These are phyloP conservation scores for Drosophila pseudotakahashii DNA, from an alignment of 2,888 invertebrate species.

Conservation along the genomic window DNA sequence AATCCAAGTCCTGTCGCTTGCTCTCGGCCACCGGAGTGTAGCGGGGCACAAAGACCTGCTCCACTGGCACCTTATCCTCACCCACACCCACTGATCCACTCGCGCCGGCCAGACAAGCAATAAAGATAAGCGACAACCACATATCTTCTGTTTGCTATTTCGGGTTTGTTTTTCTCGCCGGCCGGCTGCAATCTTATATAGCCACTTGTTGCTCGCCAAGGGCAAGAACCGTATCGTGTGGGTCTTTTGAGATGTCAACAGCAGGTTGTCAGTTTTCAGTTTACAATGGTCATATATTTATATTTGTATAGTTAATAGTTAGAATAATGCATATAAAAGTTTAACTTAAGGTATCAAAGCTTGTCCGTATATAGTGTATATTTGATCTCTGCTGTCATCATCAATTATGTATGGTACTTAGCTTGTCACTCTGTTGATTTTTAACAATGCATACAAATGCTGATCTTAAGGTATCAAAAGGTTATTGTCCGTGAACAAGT, in stretches of 20 bases:
- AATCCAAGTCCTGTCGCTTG: slow-evolving; percentile 54
- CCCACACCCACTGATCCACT: slow-evolving; percentile 1
- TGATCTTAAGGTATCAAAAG: slow-evolving; percentile 23
- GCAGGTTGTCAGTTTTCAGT: slow-evolving; percentile 4
- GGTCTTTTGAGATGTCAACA: slow-evolving; percentile 58
- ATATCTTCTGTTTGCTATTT: slow-evolving; percentile 39
- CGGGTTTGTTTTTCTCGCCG: slow-evolving; percentile 16
- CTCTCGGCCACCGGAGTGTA: slow-evolving; percentile 59
- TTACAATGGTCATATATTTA: slow-evolving; percentile 6
- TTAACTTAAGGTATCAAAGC: slow-evolving; percentile 25
- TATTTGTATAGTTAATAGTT: slow-evolving; percentile 18
- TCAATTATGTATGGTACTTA: slow-evolving; percentile 5
- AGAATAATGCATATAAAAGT: slow-evolving; percentile 32
- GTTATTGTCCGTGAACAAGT: slow-evolving; percentile 29
- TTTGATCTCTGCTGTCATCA: slow-evolving; percentile 2
- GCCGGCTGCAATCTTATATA: slow-evolving; percentile 47
- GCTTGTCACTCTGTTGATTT: slow-evolving; percentile 1
- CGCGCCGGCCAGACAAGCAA: slow-evolving; percentile 23
- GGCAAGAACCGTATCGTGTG: slow-evolving; percentile 29
- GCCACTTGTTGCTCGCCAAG: slow-evolving; percentile 1
- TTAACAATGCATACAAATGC: slow-evolving; percentile 10
- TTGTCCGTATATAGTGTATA: not conserved
- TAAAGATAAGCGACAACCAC: slow-evolving; percentile 47
- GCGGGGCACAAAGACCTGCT: slow-evolving; percentile 47
- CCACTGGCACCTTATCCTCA: slow-evolving; percentile 17